Evolutionary conservation across 2,888 invertebrate genomes (phyloP), one percentile per base, ranked within the genome.

Genomic region (Caenorhabditis sp.): DNA sequence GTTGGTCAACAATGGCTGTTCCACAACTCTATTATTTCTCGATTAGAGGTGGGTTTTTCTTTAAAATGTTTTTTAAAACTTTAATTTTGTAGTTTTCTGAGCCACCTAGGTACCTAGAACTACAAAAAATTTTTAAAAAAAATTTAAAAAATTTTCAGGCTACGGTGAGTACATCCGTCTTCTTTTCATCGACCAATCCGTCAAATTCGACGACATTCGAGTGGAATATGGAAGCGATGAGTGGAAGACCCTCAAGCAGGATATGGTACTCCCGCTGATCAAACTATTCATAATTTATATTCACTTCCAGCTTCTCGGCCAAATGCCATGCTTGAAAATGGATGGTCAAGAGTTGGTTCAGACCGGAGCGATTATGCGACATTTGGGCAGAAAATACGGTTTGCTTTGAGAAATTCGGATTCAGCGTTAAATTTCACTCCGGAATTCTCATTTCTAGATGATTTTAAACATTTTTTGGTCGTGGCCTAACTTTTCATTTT

Each of bases 131-230:
- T 9, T 6, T 32, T 9, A 40, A 13, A 13, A 3, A 13, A 15
- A 40, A 15, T 40, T 15, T 13, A 13, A 8, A 40, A 9, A 3
- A 9, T 22, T 37, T 51, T 20, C 28, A 72, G 76, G 80, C 9
- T 76, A 51, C 32, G 80, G 53, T 5, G 80, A 80, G 15, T 80
- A 80, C 64, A 80, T 80, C 44, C 80, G 80, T 24, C 65, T 80
- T 9, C 70, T 80, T 6, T 47, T 74, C 26, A 26, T 35, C 55
- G 80, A 80, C 24, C 37, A 80, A 22, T 20, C 18, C 8, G 32
- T 80, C 35, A 11, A 74, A 24, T 80, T 74, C 64, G 56, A 62
- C 2, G 80, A 80, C 20, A 40, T 58, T 26, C 69, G 65, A 2
- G 64, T 51, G 22, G 35, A 4, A 20, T 44, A 22, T 11, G 15